Conservation (phyloP, 53 echinoderm and acorn worm genomes). For the Echinometra lucunter region DNA sequence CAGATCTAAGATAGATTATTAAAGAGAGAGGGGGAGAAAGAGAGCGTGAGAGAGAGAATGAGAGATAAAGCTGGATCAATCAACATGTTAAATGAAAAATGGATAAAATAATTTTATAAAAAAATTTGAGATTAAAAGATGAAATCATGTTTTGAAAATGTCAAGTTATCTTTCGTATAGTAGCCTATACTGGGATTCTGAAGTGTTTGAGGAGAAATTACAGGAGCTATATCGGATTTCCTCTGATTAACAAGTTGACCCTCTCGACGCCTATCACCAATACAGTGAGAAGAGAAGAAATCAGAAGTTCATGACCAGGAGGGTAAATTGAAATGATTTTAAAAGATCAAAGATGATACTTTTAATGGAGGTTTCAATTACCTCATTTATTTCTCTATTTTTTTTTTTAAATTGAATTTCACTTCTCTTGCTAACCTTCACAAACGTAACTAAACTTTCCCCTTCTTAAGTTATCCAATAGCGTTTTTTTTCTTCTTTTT, state of each 20-base stretch:
- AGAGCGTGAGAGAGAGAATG: neutral
- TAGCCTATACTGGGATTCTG: neutral
- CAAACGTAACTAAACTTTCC: too few relatives aligned
- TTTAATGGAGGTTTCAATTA: too few relatives aligned
- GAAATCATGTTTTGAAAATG: neutral
- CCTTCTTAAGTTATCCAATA: too few relatives aligned
- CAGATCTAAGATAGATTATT: too few relatives aligned
- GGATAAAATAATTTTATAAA: neutral
- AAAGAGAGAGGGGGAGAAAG: neutral
- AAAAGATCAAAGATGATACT: too few relatives aligned
- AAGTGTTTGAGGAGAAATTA: neutral
- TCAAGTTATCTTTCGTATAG: neutral
- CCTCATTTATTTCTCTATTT: too few relatives aligned
- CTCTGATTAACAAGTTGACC: neutral
- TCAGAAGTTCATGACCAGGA: neutral
- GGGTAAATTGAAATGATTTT: neutral
- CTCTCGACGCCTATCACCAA: constrained; percentile 2
- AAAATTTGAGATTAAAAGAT: neutral
- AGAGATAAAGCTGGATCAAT: neutral
- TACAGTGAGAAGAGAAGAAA: neutral
- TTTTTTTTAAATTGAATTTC: too few relatives aligned
- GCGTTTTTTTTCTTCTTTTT: too few relatives aligned
- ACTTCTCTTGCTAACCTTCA: too few relatives aligned
- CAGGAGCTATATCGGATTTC: neutral
- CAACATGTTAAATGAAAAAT: neutral